Percentiles rank a stretch among this genome's conserved stretches.
These are phyloP conservation scores for Gasterosteus aculeatus DNA, from an alignment of 2,113 vertebrate species.

Conservation along the genomic window DNA sequence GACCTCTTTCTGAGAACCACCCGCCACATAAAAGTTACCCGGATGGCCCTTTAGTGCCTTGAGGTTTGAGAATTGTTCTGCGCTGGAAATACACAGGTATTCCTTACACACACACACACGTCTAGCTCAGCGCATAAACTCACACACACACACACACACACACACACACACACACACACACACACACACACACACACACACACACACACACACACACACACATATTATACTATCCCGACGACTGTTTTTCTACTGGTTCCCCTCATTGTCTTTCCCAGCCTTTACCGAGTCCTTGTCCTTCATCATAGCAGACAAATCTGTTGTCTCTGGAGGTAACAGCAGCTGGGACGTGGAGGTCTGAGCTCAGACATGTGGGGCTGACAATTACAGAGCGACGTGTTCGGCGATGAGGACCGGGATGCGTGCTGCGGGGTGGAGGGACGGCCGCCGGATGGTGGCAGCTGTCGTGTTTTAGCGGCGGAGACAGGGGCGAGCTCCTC, in stretches of 20 bases:
- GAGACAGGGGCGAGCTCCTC: conserved; percentile 60
- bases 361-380: conserved; percentile 52
- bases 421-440: conserved; percentile 43
- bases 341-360: conserved; percentile 52
- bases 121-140: not conserved
- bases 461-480: conserved; percentile 70
- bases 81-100: conserved; percentile 16
- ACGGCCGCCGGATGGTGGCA: conserved; percentile 47
- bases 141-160: no score
- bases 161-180: conserved; percentile 14
- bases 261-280: conserved; percentile 38
- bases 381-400: conserved; percentile 72
- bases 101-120: not conserved
- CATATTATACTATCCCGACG: not conserved
- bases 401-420: conserved; percentile 47
- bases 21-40: conserved; percentile 16
- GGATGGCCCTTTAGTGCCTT: not conserved
- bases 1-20: conserved; percentile 23
- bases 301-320: conserved; percentile 59
- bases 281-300: conserved; percentile 30
- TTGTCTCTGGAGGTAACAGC: conserved; percentile 54
- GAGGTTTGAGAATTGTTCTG: conserved; percentile 2
- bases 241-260: conserved; percentile 25
- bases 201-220: conserved; percentile 13
- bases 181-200: no score